Conservation (phyloP, 1,140 invertebrate genomes). For the Papilio polyxenes region DNA sequence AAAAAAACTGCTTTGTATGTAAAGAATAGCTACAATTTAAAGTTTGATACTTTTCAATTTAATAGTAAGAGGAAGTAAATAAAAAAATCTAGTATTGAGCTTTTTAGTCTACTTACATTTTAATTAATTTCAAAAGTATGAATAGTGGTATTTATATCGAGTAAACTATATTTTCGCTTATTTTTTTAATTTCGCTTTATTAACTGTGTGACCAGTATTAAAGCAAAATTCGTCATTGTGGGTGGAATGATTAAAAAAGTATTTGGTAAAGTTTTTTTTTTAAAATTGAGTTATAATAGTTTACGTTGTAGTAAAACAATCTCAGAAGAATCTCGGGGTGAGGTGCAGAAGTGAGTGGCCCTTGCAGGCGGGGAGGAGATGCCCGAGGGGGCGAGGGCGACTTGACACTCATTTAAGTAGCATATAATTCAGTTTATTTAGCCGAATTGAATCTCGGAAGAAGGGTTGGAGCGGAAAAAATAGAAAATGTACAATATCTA, state of each 20-base stretch:
- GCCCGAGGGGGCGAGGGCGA: slow-evolving; percentile 45
- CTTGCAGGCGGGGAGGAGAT: slow-evolving; percentile 49
- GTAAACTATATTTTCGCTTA: no score
- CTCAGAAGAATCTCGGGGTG: slow-evolving; percentile 65
- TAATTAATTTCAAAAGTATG: no score
- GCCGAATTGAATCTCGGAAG: slow-evolving; percentile 73
- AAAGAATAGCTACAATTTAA: neutral
- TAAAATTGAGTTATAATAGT: neutral
- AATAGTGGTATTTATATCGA: no score
- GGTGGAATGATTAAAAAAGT: no score
- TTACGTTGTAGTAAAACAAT: slow-evolving; percentile 42
- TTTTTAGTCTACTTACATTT: no score
- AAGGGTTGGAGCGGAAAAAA: slow-evolving; percentile 69
- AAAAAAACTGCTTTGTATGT: neutral
- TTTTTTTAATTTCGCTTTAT: no score
- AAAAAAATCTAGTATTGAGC: no score
- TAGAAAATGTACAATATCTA: slow-evolving; percentile 44
- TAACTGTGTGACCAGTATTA: no score
- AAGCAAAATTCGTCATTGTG: no score
- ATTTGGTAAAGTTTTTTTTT: neutral
- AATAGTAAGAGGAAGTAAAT: no score
- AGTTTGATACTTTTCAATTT: no score
- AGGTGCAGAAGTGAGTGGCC: slow-evolving; percentile 67
- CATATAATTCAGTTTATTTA: slow-evolving; percentile 80
- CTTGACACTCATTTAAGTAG: slow-evolving; percentile 79